These are phyloP conservation scores for Pitta sordida DNA, from an alignment of 2,113 vertebrate genomes.

Conservation along the genomic window DNA sequence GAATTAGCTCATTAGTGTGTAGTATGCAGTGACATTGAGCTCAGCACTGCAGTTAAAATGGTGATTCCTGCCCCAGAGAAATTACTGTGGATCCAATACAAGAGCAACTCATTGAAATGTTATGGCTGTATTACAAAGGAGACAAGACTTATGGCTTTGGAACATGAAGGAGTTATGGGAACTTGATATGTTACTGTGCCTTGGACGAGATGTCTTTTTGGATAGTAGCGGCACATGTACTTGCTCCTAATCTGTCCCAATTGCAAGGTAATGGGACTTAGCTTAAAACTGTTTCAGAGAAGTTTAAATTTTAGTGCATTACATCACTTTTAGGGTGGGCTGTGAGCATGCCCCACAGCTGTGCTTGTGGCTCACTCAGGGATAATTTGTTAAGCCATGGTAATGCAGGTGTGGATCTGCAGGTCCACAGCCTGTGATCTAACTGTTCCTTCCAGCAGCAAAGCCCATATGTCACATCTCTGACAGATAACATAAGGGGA, in stretches of 20 bases:
- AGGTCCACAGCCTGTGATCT: neutral
- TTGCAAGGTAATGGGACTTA: neutral
- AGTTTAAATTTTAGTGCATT: neutral
- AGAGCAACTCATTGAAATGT: neutral
- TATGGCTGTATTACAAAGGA: neutral
- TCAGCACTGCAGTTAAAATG: neutral
- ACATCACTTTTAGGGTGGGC: neutral
- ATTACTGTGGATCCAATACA: neutral
- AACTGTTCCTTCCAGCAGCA: neutral
- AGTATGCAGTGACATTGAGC: neutral
- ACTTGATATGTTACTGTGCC: neutral
- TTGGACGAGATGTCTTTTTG: neutral
- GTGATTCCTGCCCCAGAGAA: neutral
- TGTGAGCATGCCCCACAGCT: neutral
- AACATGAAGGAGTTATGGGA: neutral
- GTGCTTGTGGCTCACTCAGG: neutral
- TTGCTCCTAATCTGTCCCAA: neutral
- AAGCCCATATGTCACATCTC: neutral
- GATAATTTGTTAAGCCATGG: neutral
- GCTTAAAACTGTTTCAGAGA: neutral
- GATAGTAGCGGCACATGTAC: neutral
- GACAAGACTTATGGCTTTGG: neutral
- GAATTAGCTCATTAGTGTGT: neutral
- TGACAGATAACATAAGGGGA: rapidly evolving
- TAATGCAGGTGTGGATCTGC: neutral